A percentile compares a stretch with the other conserved stretches of the same genome.
Conservation (phyloP, 92 coral and sea anemone species). For the Anthopleura xanthogrammica region DNA sequence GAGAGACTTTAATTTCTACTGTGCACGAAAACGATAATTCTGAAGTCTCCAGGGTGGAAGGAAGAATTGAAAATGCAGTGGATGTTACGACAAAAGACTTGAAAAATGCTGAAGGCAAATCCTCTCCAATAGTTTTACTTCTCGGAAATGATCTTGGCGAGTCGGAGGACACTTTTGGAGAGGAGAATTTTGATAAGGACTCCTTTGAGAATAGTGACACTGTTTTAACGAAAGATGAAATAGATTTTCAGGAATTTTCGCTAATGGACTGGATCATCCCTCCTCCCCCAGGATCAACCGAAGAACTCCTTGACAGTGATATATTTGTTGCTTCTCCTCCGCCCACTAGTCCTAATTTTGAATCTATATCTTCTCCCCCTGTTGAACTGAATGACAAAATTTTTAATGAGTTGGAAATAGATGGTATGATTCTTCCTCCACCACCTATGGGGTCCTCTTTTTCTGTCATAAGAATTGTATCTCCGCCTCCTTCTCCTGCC, state of each 20-base stretch:
- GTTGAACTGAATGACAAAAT: constrained; percentile 31
- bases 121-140: constrained; percentile 2
- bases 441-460: constrained; percentile 53
- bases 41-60: not conserved
- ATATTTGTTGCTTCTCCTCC: constrained; percentile 71
- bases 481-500: constrained; percentile 35
- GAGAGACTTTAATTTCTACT: not conserved
- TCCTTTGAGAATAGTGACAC: not conserved
- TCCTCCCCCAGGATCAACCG: constrained; percentile 66
- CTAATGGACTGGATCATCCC: constrained; percentile 75
- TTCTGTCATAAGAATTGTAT: constrained; percentile 28
- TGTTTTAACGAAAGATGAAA: not conserved
- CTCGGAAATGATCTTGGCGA: constrained; percentile 37
- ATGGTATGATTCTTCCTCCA: constrained; percentile 62
- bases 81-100: not conserved
- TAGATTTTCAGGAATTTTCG: constrained; percentile 31
- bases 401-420: constrained; percentile 41
- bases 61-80: not conserved
- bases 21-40: not conserved
- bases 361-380: constrained; percentile 12
- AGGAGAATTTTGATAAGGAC: not conserved
- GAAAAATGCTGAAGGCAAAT: not conserved
- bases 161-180: constrained; percentile 25
- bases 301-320: constrained; percentile 52
- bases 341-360: constrained; percentile 29